These are phyloP conservation scores for Macquaria ambigua DNA, from an alignment of 2,113 vertebrate genomes.

Conservation along the genomic window DNA sequence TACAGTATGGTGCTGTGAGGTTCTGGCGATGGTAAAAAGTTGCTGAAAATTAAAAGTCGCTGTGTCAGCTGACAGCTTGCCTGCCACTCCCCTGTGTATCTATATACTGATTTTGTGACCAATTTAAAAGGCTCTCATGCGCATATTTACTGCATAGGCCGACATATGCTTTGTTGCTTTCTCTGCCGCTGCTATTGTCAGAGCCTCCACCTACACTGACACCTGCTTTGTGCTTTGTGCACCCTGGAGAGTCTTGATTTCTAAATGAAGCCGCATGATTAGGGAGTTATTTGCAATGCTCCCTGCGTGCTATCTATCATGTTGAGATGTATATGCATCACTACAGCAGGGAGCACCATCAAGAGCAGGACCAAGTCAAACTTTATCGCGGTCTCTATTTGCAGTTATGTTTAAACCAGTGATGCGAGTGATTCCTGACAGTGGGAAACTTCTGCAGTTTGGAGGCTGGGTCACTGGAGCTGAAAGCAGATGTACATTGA, in stretches of 20 bases:
- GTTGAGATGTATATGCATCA: slow-evolving; percentile 7
- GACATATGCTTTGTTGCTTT: slow-evolving; percentile 24
- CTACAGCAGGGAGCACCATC: slow-evolving; percentile 23
- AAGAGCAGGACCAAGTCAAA: neutral
- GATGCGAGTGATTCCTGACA: slow-evolving; percentile 20
- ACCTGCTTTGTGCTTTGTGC: slow-evolving; percentile 49
- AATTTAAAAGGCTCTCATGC: neutral
- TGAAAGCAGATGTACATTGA: slow-evolving; percentile 4
- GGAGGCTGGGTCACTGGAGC: neutral
- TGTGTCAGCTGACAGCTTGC: neutral
- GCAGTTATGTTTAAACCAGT: slow-evolving; percentile 21
- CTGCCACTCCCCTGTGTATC: neutral
- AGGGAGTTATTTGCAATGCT: neutral
- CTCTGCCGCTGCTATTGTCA: slow-evolving; percentile 14
- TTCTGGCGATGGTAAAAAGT: neutral
- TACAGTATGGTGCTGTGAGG: neutral
- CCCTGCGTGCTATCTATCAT: neutral
- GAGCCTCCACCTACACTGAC: slow-evolving; percentile 41
- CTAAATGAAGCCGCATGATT: slow-evolving; percentile 28
- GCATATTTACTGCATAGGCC: neutral
- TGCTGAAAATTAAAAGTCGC: neutral
- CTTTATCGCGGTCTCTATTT: slow-evolving; percentile 10
- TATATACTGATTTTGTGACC: neutral
- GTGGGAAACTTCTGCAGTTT: slow-evolving; percentile 13
- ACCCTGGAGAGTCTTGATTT: slow-evolving; percentile 9